phyloP scores from a whole-genome alignment of 2,113 vertebrate species.

The Origma solitaria region DNA sequence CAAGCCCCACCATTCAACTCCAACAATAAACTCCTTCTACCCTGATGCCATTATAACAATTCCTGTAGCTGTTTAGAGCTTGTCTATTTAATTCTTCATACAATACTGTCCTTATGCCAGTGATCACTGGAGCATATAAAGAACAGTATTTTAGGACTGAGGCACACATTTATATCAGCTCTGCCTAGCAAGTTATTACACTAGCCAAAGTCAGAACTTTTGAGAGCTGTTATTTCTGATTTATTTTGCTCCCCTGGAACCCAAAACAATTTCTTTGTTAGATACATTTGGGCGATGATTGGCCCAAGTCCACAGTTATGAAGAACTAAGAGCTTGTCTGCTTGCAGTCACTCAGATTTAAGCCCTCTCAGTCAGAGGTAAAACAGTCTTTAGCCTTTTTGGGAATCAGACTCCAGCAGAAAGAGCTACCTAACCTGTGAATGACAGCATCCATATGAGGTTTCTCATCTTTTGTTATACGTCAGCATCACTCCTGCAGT shows the following conservation, averaged over 20 bases:
- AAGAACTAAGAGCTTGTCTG: neutral
- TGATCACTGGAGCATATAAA: neutral
- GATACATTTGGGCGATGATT: neutral
- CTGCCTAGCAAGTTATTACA: neutral
- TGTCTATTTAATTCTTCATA: constrained; percentile 2
- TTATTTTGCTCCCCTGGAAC: neutral
- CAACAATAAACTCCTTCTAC: constrained; percentile 20
- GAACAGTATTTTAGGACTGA: neutral
- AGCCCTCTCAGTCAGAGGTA: neutral
- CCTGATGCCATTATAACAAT: constrained; percentile 4
- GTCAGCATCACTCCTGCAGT: neutral
- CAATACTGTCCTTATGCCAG: constrained; percentile 27
- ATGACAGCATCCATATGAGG: neutral
- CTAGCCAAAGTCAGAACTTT: neutral
- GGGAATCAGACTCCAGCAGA: neutral
- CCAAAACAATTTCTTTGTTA: neutral
- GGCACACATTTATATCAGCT: neutral
- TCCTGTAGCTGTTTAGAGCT: neutral
- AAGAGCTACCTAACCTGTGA: neutral
- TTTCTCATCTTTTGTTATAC: neutral
- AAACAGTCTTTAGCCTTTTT: neutral
- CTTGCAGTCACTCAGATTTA: neutral
- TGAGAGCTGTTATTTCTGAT: neutral
- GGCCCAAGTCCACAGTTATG: neutral
- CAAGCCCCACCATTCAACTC: neutral